A percentile compares a stretch with the other conserved stretches of the same genome.
phyloP scores from a whole-genome alignment of 1,140 invertebrate genomes.

The Penaeus chinensis region DNA sequence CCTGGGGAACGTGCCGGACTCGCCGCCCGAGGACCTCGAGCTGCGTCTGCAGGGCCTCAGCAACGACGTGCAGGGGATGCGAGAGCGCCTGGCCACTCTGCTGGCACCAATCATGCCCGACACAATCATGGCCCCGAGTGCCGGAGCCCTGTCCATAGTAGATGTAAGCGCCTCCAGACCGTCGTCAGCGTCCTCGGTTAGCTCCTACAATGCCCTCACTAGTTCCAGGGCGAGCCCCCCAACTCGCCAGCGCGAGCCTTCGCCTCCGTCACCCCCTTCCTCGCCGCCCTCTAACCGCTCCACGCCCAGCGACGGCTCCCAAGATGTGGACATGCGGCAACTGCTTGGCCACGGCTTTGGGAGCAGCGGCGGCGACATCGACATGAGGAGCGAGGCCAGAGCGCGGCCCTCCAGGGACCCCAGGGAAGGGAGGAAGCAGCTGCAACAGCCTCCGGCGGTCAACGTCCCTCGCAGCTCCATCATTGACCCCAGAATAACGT shows the following conservation, averaged over 20 bases:
- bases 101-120: conserved; percentile 35
- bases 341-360: conserved; percentile 31
- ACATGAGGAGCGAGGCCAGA: conserved; percentile 22
- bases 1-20: conserved; percentile 39
- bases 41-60: conserved; percentile 5
- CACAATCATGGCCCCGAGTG: conserved; percentile 2
- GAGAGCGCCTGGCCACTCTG: conserved; percentile 36
- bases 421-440: background rate
- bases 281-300: conserved; percentile 49
- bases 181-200: background rate
- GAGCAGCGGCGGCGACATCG: conserved; percentile 28
- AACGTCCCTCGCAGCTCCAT: background rate
- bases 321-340: conserved; percentile 34
- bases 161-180: background rate
- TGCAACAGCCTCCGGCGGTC: background rate
- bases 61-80: conserved; percentile 35
- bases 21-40: conserved; percentile 44
- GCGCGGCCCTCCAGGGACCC: background rate
- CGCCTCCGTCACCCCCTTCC: conserved; percentile 48
- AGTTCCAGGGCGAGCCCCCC: background rate
- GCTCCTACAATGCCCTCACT: background rate
- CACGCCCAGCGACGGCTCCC: conserved; percentile 34
- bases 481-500: no score
- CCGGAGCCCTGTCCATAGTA: background rate
- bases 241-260: conserved; percentile 1